Evolutionary conservation across 2,888 invertebrate genomes (phyloP).

Genomic region (Ochropacha duplaris): DNA sequence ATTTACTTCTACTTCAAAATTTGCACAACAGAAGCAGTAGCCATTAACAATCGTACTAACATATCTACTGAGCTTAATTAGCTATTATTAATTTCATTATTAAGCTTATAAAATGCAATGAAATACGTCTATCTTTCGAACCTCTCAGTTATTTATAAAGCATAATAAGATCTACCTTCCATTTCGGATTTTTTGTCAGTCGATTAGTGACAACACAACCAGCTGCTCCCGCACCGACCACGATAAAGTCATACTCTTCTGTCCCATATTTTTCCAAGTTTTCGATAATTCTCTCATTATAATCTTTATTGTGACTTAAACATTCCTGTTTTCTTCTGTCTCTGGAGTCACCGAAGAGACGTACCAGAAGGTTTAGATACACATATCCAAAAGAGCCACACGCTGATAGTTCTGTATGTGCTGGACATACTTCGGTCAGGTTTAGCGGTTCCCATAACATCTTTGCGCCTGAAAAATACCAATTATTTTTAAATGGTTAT

Average conservation of each 20-base stretch:
- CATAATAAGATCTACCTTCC: conserved; percentile 47
- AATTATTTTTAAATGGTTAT: too few species aligned
- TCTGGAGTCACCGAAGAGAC: conserved; percentile 47
- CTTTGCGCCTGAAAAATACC: conserved; percentile 1
- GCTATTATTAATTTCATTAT: too few species aligned
- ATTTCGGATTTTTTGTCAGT: conserved; percentile 43
- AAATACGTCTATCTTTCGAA: too few species aligned
- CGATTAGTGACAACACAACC: conserved; percentile 63
- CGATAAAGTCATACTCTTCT: conserved; percentile 59
- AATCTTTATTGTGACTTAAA: background rate
- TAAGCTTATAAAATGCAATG: too few species aligned
- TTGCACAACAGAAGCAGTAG: too few species aligned
- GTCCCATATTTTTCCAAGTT: conserved; percentile 12
- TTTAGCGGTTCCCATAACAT: conserved; percentile 49
- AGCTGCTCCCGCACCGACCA: conserved; percentile 63
- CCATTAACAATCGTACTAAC: too few species aligned
- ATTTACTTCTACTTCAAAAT: too few species aligned
- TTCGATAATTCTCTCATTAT: background rate
- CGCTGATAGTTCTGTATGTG: conserved; percentile 39
- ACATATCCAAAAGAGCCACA: conserved; percentile 52
- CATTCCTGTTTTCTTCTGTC: conserved; percentile 32
- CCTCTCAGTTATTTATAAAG: too few species aligned
- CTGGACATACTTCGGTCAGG: conserved; percentile 39
- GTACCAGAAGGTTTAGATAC: conserved; percentile 50
- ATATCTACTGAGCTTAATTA: too few species aligned